Percentiles rank a stretch among this genome's conserved stretches.
Evolutionary conservation across 2,113 vertebrate species (phyloP).

Genomic region (Esox niger): DNA sequence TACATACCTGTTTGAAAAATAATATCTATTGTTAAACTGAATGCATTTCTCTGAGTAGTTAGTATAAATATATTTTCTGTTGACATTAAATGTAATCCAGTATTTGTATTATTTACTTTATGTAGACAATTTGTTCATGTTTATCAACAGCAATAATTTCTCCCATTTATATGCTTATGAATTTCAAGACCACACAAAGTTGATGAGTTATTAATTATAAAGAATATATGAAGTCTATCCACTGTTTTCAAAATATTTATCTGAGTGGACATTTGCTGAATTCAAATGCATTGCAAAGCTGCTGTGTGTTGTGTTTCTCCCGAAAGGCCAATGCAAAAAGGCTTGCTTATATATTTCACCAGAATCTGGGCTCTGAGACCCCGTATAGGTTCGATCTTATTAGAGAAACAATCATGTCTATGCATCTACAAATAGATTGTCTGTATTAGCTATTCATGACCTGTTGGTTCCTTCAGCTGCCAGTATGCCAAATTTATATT

Average conservation of each 20-base stretch:
- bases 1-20: too few relatives aligned
- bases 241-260: background rate
- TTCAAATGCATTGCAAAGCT: background rate
- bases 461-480: background rate
- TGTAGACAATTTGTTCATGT: too few relatives aligned
- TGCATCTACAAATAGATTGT: background rate
- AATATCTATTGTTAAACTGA: too few relatives aligned
- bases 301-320: background rate
- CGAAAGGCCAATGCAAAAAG: background rate
- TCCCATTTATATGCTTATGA: too few relatives aligned
- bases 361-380: too few relatives aligned
- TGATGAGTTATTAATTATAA: slow-evolving; percentile 16
- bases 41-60: too few relatives aligned
- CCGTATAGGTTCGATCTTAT: background rate
- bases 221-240: background rate
- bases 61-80: too few relatives aligned
- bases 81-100: too few relatives aligned
- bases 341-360: too few relatives aligned
- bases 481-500: background rate
- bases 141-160: too few relatives aligned
- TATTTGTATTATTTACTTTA: too few relatives aligned
- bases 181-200: too few relatives aligned
- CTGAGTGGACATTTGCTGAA: background rate
- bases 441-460: background rate
- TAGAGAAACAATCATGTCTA: background rate